Base-by-base conservation (phyloP, 2,797 vertebrate species). In the Etheostoma perlongum region DNA sequence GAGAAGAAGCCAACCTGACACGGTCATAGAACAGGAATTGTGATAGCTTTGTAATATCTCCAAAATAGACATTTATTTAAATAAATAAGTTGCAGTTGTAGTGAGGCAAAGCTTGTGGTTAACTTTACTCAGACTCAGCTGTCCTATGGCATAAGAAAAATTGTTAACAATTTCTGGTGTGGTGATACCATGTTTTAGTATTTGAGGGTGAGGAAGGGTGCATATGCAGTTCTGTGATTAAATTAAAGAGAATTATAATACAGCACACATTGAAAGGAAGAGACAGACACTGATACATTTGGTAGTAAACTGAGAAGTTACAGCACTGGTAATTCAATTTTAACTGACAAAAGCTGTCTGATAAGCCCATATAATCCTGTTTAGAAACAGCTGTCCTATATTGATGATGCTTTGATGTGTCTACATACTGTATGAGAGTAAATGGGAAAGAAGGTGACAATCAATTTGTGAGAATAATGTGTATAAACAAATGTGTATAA, bases 271-370 rank as follows among this genome's bases (percentile, higher is more conserved):
- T 16, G 36, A 36, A 23, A 40, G 47, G 19, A 16, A 16, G 13
- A 65, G n/a, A n/a, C 42, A 18, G 36, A 36, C 36, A 36, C 2
- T 40, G 36, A 40, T 40, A 11, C 2, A 10, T 51, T n/a, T 48
- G 40, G 15, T 42, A 66, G 27, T 58, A 36, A 25, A 51, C 23
- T 52, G 54, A 52, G 3, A 51, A 13, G 46, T 30, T 9, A 18
- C 23, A 49, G 7, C 18, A 59, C 18, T 59, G 44, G 65, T 48
- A 27, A 58, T 25, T 23, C 21, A 40, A 73, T 49, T 10, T 69
- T 48, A 23, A 36, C 11, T 69, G 14, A 49, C 14, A 0, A n/a
- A n/a, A 33, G 7, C 6, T 49, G 12, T 64, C 18, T 64, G 12
- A 47, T 47, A 25, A 62, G 25, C 3, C n/a, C 5, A 6, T 62